Percentiles rank a stretch among this genome's conserved stretches.
phyloP scores from a whole-genome alignment of 2,113 vertebrate genomes.

The Columbina picui region DNA sequence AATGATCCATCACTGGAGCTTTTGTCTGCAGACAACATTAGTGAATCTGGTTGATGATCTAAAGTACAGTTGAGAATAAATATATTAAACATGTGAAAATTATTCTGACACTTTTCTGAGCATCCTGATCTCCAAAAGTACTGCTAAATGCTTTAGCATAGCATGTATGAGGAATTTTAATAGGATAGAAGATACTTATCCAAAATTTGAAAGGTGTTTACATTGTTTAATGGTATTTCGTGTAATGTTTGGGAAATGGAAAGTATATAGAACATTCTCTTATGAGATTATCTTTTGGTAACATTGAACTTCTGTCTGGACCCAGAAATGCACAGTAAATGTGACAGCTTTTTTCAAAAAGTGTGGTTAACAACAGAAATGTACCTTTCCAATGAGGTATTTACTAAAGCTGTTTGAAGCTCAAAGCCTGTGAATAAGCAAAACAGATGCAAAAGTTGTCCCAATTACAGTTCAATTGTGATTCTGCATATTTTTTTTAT shows the following conservation, averaged over 20 bases:
- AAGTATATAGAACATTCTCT: neutral
- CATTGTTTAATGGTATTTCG: neutral
- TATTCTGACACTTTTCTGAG: neutral
- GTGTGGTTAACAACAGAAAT: neutral
- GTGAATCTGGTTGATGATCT: neutral
- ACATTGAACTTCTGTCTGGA: neutral
- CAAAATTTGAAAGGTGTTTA: neutral
- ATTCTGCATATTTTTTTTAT: constrained; percentile 47
- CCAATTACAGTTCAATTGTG: neutral
- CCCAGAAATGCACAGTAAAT: neutral
- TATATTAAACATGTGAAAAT: neutral
- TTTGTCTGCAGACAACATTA: neutral
- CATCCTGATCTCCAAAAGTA: neutral
- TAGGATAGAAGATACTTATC: neutral
- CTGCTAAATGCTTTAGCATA: neutral
- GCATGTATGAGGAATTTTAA: neutral
- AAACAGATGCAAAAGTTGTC: neutral
- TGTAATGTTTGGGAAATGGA: neutral
- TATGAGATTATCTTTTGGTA: neutral
- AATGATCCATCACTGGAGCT: neutral
- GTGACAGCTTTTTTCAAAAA: neutral
- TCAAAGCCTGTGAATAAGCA: constrained; percentile 57
- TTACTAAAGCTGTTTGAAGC: neutral
- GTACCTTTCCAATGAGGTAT: neutral
- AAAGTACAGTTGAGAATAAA: neutral